These are phyloP conservation scores for Callionymus lyra DNA, from an alignment of 2,113 vertebrate genomes.

Conservation along the genomic window DNA sequence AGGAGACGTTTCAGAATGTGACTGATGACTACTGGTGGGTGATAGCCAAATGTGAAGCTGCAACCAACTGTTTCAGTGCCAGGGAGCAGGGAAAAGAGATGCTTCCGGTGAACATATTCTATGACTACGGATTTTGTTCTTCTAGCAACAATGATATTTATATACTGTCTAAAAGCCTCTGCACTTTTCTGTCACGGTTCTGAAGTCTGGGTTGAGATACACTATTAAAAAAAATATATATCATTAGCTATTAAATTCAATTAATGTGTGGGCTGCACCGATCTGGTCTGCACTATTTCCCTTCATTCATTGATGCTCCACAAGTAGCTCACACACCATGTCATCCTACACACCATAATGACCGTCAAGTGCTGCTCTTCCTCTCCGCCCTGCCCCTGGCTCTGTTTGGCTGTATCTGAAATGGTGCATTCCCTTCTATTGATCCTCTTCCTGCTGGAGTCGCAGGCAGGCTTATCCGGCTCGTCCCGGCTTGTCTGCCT, in stretches of 20 bases:
- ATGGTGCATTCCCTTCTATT: slow-evolving; percentile 63
- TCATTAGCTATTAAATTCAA: slow-evolving; percentile 40
- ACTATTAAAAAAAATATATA: slow-evolving; percentile 26
- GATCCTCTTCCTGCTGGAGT: slow-evolving; percentile 58
- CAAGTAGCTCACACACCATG: slow-evolving; percentile 33
- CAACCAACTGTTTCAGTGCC: slow-evolving; percentile 45
- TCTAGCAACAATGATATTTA: background rate
- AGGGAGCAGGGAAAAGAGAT: slow-evolving; percentile 13
- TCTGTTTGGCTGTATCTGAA: slow-evolving; percentile 56
- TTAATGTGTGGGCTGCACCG: slow-evolving; percentile 22
- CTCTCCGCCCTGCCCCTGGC: slow-evolving; percentile 47
- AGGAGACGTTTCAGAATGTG: slow-evolving; percentile 34
- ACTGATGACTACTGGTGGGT: slow-evolving; percentile 40
- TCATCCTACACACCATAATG: slow-evolving; percentile 44
- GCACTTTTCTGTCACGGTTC: slow-evolving; percentile 7
- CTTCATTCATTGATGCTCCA: slow-evolving; percentile 26
- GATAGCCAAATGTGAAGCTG: slow-evolving; percentile 39
- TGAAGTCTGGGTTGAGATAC: slow-evolving; percentile 23
- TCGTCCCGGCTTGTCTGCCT: slow-evolving; percentile 53
- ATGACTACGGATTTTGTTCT: background rate
- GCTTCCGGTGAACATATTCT: slow-evolving; percentile 14
- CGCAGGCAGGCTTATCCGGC: slow-evolving; percentile 53
- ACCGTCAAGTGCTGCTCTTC: slow-evolving; percentile 49
- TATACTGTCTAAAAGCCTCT: background rate
- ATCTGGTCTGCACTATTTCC: slow-evolving; percentile 20